Conservation (phyloP, 2,888 invertebrate species). For the Microchrysa polita region DNA sequence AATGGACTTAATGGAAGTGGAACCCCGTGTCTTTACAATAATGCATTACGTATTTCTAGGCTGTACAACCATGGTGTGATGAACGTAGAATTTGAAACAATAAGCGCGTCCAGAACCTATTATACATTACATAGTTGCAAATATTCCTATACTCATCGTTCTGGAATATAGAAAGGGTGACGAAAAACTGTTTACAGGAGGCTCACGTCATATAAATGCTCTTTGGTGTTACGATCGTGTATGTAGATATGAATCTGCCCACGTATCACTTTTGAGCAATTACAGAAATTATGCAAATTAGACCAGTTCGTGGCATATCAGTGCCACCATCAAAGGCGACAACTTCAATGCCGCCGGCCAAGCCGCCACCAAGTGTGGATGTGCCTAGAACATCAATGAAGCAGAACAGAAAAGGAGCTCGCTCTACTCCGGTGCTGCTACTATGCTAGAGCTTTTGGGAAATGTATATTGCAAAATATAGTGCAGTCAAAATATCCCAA, state of each 20-base stretch:
- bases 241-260: constrained; percentile 36
- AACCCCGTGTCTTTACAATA: background rate
- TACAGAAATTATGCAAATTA: constrained; percentile 44
- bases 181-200: background rate
- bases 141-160: too few species aligned
- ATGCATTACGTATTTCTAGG: background rate
- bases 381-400: constrained; percentile 41
- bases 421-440: background rate
- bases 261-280: constrained; percentile 40
- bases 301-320: constrained; percentile 44
- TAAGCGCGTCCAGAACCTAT: constrained; percentile 27
- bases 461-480: constrained; percentile 34
- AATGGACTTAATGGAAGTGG: constrained; percentile 12
- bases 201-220: constrained; percentile 18
- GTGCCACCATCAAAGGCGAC: constrained; percentile 43
- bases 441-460: constrained; percentile 18
- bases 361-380: constrained; percentile 39
- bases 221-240: background rate
- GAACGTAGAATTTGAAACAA: constrained; percentile 34
- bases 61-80: background rate
- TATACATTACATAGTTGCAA: background rate
- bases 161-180: too few species aligned
- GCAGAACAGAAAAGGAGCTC: background rate
- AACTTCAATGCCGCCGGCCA: constrained; percentile 37
- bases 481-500: too few species aligned